phyloP scores from a whole-genome alignment of 1,140 invertebrate species.

The Acyrthosiphon pisum region DNA sequence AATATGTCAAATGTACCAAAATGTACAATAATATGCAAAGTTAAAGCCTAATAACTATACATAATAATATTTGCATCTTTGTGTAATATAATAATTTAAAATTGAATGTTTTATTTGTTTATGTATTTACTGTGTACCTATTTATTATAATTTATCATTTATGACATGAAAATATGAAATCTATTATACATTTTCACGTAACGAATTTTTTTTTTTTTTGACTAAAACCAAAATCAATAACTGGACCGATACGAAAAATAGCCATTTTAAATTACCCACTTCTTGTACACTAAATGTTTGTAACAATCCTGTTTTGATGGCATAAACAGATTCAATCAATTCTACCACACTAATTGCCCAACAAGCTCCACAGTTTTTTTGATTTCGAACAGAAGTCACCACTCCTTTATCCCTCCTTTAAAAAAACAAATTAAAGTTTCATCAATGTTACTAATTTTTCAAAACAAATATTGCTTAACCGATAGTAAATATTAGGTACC shows the following conservation, averaged over 20 bases:
- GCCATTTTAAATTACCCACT: conserved; percentile 62
- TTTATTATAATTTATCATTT: too few species aligned
- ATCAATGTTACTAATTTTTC: background rate
- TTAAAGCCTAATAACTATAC: too few species aligned
- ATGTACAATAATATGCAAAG: too few species aligned
- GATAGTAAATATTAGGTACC: too few species aligned
- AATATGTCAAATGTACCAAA: too few species aligned
- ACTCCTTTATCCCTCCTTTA: conserved; percentile 74
- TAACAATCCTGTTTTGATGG: conserved; percentile 72
- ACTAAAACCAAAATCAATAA: background rate
- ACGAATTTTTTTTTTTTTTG: background rate
- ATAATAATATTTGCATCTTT: too few species aligned
- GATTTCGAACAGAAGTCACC: conserved; percentile 75
- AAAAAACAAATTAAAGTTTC: background rate
- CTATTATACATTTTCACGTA: background rate
- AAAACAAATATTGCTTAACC: too few species aligned
- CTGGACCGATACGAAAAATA: background rate
- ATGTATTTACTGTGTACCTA: too few species aligned
- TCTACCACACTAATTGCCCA: conserved; percentile 86
- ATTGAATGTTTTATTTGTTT: too few species aligned
- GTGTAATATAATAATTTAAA: too few species aligned
- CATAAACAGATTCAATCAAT: conserved; percentile 79
- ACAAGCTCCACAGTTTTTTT: conserved; percentile 82
- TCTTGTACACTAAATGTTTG: conserved; percentile 78
- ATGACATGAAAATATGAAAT: background rate